phyloP scores from a whole-genome alignment of 1,140 invertebrate genomes.

The Mamestra configurata region DNA sequence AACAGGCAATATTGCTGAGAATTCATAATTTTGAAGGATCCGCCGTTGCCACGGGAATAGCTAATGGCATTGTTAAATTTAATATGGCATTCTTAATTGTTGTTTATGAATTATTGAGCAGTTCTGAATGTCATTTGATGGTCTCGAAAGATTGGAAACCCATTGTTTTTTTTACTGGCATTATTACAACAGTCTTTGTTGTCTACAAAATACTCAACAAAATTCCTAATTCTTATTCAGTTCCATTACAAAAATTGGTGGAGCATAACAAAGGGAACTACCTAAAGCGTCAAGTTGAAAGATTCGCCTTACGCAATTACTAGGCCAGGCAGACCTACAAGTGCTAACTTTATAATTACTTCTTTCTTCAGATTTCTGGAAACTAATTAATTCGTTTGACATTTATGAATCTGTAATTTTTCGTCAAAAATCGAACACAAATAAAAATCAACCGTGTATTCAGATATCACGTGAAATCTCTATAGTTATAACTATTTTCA shows the following conservation, averaged over 20 bases:
- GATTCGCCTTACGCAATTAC: neutral
- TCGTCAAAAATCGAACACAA: neutral
- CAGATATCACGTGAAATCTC: neutral
- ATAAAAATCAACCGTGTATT: neutral
- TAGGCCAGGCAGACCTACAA: neutral
- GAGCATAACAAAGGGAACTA: neutral
- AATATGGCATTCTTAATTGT: constrained; percentile 24
- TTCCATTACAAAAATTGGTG: too few species aligned
- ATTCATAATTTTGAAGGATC: constrained; percentile 31
- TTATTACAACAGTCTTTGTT: neutral
- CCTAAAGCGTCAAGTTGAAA: neutral
- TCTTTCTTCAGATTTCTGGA: neutral
- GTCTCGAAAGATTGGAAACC: neutral
- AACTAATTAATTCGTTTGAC: neutral
- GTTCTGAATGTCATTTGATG: neutral
- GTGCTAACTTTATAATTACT: neutral
- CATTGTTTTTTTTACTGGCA: neutral
- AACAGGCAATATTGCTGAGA: constrained; percentile 26
- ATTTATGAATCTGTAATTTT: neutral
- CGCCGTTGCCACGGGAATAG: neutral
- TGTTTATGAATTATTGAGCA: constrained; percentile 24
- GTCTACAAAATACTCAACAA: neutral
- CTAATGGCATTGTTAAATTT: constrained; percentile 25
- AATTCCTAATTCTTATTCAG: too few species aligned
- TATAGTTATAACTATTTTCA: neutral